A percentile compares a stretch with the other conserved stretches of the same genome.
These are phyloP conservation scores for Ormia ochracea DNA, from an alignment of 2,888 invertebrate species.

Conservation along the genomic window DNA sequence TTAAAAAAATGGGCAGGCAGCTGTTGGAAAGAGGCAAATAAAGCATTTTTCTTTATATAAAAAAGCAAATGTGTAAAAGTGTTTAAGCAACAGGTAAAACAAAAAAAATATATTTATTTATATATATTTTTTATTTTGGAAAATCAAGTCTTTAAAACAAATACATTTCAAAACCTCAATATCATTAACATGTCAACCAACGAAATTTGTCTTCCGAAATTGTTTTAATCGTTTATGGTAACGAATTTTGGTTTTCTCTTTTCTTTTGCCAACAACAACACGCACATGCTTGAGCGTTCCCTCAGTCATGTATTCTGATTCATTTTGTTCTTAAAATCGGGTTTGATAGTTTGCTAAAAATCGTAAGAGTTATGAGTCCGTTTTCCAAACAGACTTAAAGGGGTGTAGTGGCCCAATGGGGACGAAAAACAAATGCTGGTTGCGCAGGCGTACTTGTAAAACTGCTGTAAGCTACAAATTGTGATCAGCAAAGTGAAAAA, in stretches of 20 bases:
- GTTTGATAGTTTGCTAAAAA: no score
- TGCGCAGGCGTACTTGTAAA: no score
- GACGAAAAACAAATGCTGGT: no score
- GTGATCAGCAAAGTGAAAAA: no score
- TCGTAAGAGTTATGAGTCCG: no score
- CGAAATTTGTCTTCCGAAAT: slow-evolving; percentile 18
- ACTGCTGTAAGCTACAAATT: no score
- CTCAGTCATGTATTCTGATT: background rate
- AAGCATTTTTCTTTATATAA: background rate
- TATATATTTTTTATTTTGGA: no score
- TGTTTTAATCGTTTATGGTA: background rate
- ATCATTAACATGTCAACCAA: slow-evolving; percentile 60
- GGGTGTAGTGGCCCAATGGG: no score
- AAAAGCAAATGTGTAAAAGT: slow-evolving; percentile 33
- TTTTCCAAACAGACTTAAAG: no score
- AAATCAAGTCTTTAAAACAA: slow-evolving; percentile 27
- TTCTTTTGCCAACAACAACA: background rate
- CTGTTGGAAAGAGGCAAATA: slow-evolving; percentile 65
- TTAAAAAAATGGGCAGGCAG: slow-evolving; percentile 73
- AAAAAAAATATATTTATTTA: background rate
- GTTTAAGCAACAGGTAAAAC: slow-evolving; percentile 2
- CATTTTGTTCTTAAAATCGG: slow-evolving; percentile 2
- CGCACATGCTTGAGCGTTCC: background rate
- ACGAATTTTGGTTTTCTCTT: background rate
- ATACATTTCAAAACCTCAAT: slow-evolving; percentile 31